phyloP scores from a whole-genome alignment of 2,797 vertebrate species.

The Amniataba percoides region DNA sequence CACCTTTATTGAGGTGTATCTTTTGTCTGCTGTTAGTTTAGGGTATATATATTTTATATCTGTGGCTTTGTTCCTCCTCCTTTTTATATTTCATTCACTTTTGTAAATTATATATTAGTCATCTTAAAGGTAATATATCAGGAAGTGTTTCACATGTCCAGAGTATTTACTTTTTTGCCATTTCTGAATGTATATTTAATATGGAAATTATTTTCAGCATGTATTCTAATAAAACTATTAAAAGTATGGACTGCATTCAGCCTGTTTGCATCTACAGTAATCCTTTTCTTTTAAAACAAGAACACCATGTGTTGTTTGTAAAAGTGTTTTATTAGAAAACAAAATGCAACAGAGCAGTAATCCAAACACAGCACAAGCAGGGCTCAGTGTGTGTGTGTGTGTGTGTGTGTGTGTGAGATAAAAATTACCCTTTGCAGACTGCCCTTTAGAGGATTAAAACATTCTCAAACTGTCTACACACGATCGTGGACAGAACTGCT shows the following conservation, averaged over 20 bases:
- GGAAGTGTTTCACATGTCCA: conserved; percentile 35
- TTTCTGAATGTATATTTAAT: conserved; percentile 61
- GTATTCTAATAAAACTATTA: conserved; percentile 58
- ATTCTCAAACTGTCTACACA: conserved; percentile 86
- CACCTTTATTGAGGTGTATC: background rate
- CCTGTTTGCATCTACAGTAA: background rate
- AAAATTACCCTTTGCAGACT: conserved; percentile 89
- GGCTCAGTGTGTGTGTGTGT: conserved; percentile 91
- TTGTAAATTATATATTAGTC: conserved; percentile 48
- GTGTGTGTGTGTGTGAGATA: conserved; percentile 88
- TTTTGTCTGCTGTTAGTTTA: conserved; percentile 44
- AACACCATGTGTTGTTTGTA: conserved; percentile 54
- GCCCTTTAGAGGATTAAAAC: conserved; percentile 92
- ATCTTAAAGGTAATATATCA: conserved; percentile 46
- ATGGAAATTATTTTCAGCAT: conserved; percentile 46
- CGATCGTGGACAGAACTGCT: conserved; percentile 35
- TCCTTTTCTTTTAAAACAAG: background rate
- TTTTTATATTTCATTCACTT: conserved; percentile 23
- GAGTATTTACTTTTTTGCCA: conserved; percentile 30
- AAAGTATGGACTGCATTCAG: background rate
- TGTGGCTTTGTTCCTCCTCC: conserved; percentile 1
- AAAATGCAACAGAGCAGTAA: conserved; percentile 87
- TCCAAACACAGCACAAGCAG: conserved; percentile 86
- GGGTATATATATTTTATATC: conserved; percentile 22
- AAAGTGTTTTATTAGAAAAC: conserved; percentile 89